phyloP scores from a whole-genome alignment of 1,140 invertebrate species.

The Pollicipes pollicipes region DNA sequence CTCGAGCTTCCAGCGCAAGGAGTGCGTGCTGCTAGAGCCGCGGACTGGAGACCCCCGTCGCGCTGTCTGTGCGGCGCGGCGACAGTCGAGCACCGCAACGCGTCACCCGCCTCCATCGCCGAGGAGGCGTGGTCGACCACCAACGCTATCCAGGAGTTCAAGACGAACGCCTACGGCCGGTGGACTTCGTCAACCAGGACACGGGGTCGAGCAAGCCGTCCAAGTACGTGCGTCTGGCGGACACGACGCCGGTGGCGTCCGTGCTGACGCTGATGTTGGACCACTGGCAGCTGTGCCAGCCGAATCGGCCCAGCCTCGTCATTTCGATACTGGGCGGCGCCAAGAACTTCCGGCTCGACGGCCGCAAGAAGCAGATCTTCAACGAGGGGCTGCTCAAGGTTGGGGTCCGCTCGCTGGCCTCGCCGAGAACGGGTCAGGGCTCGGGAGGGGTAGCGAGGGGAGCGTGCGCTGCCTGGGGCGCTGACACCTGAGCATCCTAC shows the following conservation, averaged over 20 bases:
- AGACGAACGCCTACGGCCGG: constrained; percentile 8
- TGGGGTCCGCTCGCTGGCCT: too few relatives aligned
- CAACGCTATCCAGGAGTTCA: constrained; percentile 6
- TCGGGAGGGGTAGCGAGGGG: too few relatives aligned
- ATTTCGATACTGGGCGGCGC: constrained; percentile 32
- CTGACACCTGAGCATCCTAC: too few relatives aligned
- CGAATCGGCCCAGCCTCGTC: constrained; percentile 26
- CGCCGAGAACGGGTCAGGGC: too few relatives aligned
- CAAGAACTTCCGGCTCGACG: constrained; percentile 30
- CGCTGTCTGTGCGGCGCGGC: constrained; percentile 4
- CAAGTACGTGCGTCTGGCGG: constrained; percentile 27
- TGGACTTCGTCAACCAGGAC: constrained; percentile 10
- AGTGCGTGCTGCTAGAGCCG: constrained; percentile 9
- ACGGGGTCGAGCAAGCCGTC: constrained; percentile 15
- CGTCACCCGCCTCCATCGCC: neutral
- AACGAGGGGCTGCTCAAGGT: constrained; percentile 28
- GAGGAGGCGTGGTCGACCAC: constrained; percentile 5
- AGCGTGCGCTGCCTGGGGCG: too few relatives aligned
- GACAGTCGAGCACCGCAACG: neutral
- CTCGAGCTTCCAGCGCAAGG: constrained; percentile 14
- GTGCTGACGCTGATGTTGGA: constrained; percentile 25
- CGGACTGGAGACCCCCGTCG: neutral
- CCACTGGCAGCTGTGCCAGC: constrained; percentile 28
- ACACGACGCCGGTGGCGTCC: constrained; percentile 22
- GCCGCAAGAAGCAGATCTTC: constrained; percentile 27